Evolutionary conservation across 2,888 invertebrate species (phyloP).

Genomic region (Hipparchia semele): DNA sequence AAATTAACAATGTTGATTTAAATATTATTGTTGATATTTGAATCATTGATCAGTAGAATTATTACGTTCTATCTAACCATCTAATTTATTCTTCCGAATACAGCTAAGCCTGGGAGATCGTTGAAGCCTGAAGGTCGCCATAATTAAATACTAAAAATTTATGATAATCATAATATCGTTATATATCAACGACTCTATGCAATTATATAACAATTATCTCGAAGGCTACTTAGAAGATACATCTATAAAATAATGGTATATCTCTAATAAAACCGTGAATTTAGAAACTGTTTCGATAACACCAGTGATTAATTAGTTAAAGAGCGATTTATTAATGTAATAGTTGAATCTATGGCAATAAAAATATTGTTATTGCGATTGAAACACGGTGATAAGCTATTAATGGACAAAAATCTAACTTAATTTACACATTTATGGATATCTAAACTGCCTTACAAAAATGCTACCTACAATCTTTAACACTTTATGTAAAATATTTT

Average conservation of each 20-base stretch:
- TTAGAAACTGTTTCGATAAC: not conserved
- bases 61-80: not conserved
- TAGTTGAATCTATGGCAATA: conserved; percentile 4
- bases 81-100: not conserved
- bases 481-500: not conserved
- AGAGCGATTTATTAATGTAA: not conserved
- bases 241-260: conserved; percentile 5
- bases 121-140: conserved; percentile 2
- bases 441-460: not conserved
- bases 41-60: not conserved
- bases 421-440: conserved; percentile 10
- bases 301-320: not conserved
- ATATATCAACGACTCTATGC: conserved; percentile 12
- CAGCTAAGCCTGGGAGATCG: not conserved
- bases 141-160: conserved; percentile 1
- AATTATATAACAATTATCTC: conserved; percentile 12
- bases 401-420: not conserved
- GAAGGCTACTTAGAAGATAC: conserved; percentile 2
- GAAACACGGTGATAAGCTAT: conserved; percentile 9
- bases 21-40: no score
- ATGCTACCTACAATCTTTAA: not conserved
- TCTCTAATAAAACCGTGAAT: not conserved
- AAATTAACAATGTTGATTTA: not conserved
- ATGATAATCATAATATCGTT: not conserved
- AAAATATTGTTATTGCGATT: conserved; percentile 1